Base-by-base conservation (phyloP, 2,797 vertebrate species). In the Aplochiton taeniatus region DNA sequence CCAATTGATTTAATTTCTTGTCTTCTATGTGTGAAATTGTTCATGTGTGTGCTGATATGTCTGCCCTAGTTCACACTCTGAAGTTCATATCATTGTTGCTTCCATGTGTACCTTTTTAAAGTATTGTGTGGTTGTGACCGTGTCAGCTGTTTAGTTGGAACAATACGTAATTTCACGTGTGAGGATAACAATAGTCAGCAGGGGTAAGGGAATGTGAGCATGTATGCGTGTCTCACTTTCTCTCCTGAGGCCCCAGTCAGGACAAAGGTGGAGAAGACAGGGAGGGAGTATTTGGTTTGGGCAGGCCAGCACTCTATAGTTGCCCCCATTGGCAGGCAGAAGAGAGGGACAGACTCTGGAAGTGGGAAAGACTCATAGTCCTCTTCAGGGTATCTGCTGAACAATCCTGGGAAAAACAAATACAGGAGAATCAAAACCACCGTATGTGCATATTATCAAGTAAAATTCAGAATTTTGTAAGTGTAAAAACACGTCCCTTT, bases 261-360 rank as follows among this genome's bases (percentile, higher is more conserved):
- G 65, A 98, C 96, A 75, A 98, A 98, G 0, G 95, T 98, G 85
- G 96, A 98, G 83, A 98, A 98, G 46, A 98, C 92, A 9, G 96
- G 96, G 16, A 98, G 94, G 58, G 95, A 94, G 82, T 96, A 98
- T 88, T 95, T 98, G 83, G 95, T 97, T 69, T 94, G 94, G 11
- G 93, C 85, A 7, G 95, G 94, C 96, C 96, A 98, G 86, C 93
- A 93, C 87, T 98, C 96, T 75, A 98, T 96, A 0, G 95, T 95
- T 87, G 96, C 94, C 58, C 96, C 96, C 95, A 98, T 96, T 80
- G 96, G 96, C 41, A 98, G 91, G 81, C 96, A 98, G 91, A 98
- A 98, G 17, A 98, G 93, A 76, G 96, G 95, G 81, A 98, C 96
- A 4, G 95, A 96, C 87, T 95, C 95, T 11, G 96, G 95, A 75